Evolutionary conservation across 2,113 vertebrate genomes (phyloP).

Genomic region (Pollimyrus isidori): DNA sequence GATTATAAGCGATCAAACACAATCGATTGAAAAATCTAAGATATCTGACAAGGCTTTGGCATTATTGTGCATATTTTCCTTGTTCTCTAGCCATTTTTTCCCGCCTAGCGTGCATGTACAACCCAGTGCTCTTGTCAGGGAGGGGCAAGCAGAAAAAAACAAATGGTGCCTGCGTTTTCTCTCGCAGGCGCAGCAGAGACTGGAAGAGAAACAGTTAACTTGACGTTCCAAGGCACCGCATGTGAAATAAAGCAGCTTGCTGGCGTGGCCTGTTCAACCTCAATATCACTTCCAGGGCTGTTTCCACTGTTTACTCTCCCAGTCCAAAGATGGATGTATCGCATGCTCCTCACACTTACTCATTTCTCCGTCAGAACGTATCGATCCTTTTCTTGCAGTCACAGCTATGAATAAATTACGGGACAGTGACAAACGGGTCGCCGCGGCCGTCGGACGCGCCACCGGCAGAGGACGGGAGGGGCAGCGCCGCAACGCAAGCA

Average conservation of each 20-base stretch:
- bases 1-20: neutral
- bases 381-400: constrained; percentile 44
- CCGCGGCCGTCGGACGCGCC: constrained; percentile 10
- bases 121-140: neutral
- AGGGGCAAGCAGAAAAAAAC: neutral
- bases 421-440: constrained; percentile 45
- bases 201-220: neutral
- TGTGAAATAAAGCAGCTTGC: constrained; percentile 8
- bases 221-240: neutral
- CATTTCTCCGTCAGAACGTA: constrained; percentile 46
- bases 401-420: constrained; percentile 52
- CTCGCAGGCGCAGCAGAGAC: neutral
- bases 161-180: neutral
- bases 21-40: neutral
- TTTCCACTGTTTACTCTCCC: constrained; percentile 29
- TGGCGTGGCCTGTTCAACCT: constrained; percentile 22
- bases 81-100: neutral
- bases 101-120: neutral
- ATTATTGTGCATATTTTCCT: neutral
- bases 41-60: neutral
- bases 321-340: constrained; percentile 30
- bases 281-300: constrained; percentile 27
- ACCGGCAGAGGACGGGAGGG: neutral
- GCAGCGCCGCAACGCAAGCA: neutral
- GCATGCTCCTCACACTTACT: constrained; percentile 32